Conservation (phyloP, 2,888 invertebrate genomes). For the Opisthograptis luteolata region DNA sequence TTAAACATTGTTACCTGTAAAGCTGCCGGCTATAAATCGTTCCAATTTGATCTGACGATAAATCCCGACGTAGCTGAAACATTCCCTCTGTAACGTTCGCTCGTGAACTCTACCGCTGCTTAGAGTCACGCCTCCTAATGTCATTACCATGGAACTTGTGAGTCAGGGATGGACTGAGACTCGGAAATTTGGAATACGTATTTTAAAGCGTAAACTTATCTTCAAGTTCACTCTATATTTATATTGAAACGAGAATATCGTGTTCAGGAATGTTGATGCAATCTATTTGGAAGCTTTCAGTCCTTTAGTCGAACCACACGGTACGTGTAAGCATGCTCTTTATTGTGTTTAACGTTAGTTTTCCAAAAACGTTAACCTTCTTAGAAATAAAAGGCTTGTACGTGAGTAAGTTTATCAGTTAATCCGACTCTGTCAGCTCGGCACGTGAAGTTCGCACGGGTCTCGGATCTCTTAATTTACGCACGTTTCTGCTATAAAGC, state of each 20-base stretch:
- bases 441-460: slow-evolving; percentile 11
- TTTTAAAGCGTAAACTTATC: too few species aligned
- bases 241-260: too few species aligned
- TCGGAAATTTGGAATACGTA: background rate
- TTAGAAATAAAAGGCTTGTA: background rate
- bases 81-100: slow-evolving; percentile 15
- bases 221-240: too few species aligned
- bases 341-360: too few species aligned
- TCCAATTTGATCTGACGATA: slow-evolving; percentile 21
- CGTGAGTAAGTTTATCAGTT: background rate
- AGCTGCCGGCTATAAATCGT: slow-evolving; percentile 19
- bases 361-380: too few species aligned
- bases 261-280: too few species aligned
- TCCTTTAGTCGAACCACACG: too few species aligned
- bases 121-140: slow-evolving; percentile 28
- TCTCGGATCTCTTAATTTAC: slow-evolving; percentile 11
- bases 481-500: slow-evolving; percentile 9
- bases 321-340: too few species aligned
- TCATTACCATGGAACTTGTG: slow-evolving; percentile 23
- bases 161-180: slow-evolving; percentile 4
- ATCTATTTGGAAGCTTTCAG: too few species aligned
- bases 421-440: background rate
- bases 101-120: slow-evolving; percentile 14
- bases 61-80: slow-evolving; percentile 19
- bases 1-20: slow-evolving; percentile 3